Base-by-base conservation (phyloP, 2,113 vertebrate species). In the Gnathonemus echidnorhynchus region DNA sequence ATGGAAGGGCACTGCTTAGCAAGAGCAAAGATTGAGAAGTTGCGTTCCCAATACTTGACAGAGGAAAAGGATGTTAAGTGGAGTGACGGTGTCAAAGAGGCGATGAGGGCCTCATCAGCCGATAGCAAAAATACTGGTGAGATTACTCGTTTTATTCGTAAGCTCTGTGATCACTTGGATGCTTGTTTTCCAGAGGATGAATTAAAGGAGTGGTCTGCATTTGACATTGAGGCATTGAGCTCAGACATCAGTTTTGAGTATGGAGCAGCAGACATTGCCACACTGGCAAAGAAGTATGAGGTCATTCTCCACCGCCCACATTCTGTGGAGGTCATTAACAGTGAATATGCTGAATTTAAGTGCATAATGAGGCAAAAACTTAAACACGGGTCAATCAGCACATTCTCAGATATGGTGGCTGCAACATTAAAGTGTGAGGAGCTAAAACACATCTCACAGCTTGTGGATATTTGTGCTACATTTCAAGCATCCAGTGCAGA, bases 401-500 rank as follows among this genome's bases (percentile, higher is more conserved):
- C 84, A 80, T 91, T 91, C 50, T 86, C 88, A 35, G 88, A 91
- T 39, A 83, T 91, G 88, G 84, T 89, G 31, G 66, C 53, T 42
- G 45, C 8, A 24, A 87, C 85, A 21, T n/a, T 89, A 48, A 89
- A 88, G 52, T 48, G 80, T 80, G 70, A 88, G 50, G 39, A 91
- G 83, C 66, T 74, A 10, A 46, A 19, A 27, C 53, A 90, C 24
- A 3, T 91, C 10, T 56, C 49, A 87, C 88, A 89, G 80, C 53
- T 89, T 24, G 46, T 86, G 42, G 88, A 90, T 35, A 91, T 92
- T 74, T 91, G 91, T 87, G 89, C 45, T 45, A 90, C 80, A 56
- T 89, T 87, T 21, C 89, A 90, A 91, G 88, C 11, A 27, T 90
- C 85, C 31, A 84, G 50, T 62, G 85, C 84, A 62, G 84, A 89